These are phyloP conservation scores for Odontocerum albicorne DNA, from an alignment of 2,888 invertebrate species.

Conservation along the genomic window DNA sequence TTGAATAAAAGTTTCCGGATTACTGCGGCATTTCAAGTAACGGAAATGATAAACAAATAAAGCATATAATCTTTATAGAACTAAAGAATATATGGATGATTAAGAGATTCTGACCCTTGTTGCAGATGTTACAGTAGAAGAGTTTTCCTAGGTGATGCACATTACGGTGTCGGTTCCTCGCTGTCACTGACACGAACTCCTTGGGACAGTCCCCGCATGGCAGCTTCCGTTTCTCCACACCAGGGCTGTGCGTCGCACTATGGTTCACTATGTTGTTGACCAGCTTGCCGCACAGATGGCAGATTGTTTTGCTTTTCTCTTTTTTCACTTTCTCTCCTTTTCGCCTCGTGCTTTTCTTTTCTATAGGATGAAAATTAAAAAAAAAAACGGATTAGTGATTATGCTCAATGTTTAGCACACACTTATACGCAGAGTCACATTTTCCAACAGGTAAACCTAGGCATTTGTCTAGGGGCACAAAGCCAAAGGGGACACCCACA, in stretches of 20 bases:
- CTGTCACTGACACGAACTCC: conserved; percentile 36
- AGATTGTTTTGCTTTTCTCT: conserved; percentile 6
- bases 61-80: background rate
- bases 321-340: background rate
- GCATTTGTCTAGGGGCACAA: no score
- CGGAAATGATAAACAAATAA: no score
- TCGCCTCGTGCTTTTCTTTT: background rate
- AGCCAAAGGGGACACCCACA: no score
- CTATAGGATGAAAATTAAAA: no score
- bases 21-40: no score
- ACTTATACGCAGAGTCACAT: no score
- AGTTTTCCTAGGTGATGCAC: conserved; percentile 48
- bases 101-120: conserved; percentile 51
- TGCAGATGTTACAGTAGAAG: conserved; percentile 47
- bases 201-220: conserved; percentile 7
- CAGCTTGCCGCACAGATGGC: conserved; percentile 28
- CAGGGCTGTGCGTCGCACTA: conserved; percentile 14
- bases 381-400: no score
- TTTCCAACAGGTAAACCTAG: no score
- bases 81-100: background rate
- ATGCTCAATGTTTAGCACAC: no score
- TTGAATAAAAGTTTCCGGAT: no score
- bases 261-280: conserved; percentile 20
- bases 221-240: background rate
- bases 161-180: conserved; percentile 45